These are phyloP conservation scores for Leucania comma DNA, from an alignment of 2,888 invertebrate genomes.

Conservation along the genomic window DNA sequence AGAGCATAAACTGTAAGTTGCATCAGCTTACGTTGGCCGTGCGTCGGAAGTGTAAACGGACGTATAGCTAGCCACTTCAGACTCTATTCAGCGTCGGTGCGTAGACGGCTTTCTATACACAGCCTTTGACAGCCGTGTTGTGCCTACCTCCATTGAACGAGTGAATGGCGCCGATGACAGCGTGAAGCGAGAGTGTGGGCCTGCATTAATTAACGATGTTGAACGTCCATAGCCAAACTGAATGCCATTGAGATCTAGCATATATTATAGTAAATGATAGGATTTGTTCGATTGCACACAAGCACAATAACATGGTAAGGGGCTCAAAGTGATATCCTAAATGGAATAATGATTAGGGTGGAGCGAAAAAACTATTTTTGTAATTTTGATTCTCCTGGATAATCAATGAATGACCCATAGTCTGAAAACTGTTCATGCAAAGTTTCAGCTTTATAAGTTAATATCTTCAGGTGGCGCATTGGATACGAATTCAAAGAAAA, in stretches of 20 bases:
- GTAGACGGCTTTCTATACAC: conserved; percentile 70
- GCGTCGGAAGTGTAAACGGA: conserved; percentile 82
- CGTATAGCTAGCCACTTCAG: conserved; percentile 81
- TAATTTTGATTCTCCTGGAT: too few species aligned
- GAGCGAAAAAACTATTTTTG: too few species aligned
- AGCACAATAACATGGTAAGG: background rate
- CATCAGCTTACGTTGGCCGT: conserved; percentile 61
- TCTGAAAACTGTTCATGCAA: too few species aligned
- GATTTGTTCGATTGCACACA: conserved; percentile 8
- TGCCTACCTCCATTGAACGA: conserved; percentile 82
- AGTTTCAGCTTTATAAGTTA: too few species aligned
- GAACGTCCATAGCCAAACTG: conserved; percentile 70
- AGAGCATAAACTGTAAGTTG: conserved; percentile 63
- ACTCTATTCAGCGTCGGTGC: conserved; percentile 86
- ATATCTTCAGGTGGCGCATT: too few species aligned
- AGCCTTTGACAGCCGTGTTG: conserved; percentile 83
- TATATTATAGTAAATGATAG: conserved; percentile 64
- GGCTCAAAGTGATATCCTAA: background rate
- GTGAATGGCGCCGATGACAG: conserved; percentile 86
- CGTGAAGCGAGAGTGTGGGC: conserved; percentile 76
- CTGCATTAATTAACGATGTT: conserved; percentile 86
- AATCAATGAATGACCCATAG: too few species aligned
- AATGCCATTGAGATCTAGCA: conserved; percentile 75
- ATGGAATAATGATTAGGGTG: too few species aligned
- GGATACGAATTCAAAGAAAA: too few species aligned